Evolutionary conservation across 2,113 vertebrate genomes (phyloP), one percentile per base, ranked within the genome.

Genomic region (Crypturellus undulatus): DNA sequence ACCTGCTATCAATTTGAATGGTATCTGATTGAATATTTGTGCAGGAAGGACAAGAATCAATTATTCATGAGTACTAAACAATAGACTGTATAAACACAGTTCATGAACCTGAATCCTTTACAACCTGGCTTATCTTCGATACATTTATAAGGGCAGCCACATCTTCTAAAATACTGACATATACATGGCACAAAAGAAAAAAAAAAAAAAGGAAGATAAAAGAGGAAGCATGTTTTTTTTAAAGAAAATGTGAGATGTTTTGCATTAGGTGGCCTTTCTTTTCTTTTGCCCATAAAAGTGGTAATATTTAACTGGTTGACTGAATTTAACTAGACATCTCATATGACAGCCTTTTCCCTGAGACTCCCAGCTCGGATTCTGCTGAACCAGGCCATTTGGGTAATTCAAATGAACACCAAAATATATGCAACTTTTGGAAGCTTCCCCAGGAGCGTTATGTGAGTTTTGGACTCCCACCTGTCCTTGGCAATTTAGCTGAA

Each of bases 61-160:
- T 96, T 97, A 97, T 97, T 97, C 97, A 97, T 97, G 97, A 97
- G 95, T 81, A 83, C 96, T 94, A 96, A 97, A 97, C 95, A 97
- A 97, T 79, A 96, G 94, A 94, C 94, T 94, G 87, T 94, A 97
- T 95, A 95, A 97, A 94, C 96, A 97, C 79, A 94, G 96, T 97
- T 97, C 97, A 97, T 94, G 95, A 97, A 96, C 96, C 92, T 92
- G 93, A 97, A 92, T 91, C 92, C 90, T 97, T 96, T 93, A 95
- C 96, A 95, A 89, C 86, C 75, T 28, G 73, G 84, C 94, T 97
- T 96, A 97, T 96, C 96, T 95, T 79, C 9, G 5, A 92, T 95
- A 94, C 92, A 64, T 94, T 96, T 94, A 79, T 91, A 95, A 95
- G 90, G 75, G 81, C 91, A 95, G 86, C 52, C 90, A 89, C 92